Conservation (phyloP, 1,140 invertebrate genomes). For the Aphis craccivora region DNA sequence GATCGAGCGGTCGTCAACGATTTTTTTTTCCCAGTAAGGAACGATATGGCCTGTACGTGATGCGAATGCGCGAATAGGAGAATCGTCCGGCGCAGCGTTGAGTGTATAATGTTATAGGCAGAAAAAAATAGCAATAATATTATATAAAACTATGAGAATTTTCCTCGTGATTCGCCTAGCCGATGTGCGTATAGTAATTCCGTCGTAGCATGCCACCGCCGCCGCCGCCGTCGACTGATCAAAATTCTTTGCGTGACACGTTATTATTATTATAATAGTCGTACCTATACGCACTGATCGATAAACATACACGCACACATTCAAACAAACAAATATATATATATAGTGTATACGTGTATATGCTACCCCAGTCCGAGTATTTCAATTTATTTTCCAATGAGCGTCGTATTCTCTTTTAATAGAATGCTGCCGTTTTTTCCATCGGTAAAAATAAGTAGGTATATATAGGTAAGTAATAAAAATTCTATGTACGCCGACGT, state of each 20-base stretch:
- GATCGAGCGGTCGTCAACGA: not conserved
- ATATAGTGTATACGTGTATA: too few relatives aligned
- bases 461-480: not conserved
- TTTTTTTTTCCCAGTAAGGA: slow-evolving; percentile 49
- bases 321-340: not conserved
- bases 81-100: not conserved
- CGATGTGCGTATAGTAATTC: not conserved
- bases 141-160: slow-evolving; percentile 23
- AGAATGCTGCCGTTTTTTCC: not conserved
- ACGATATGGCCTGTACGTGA: slow-evolving; percentile 41
- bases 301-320: not conserved
- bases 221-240: not conserved
- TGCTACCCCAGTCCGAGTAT: not conserved
- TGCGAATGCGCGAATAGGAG: not conserved
- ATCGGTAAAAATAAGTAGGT: not conserved
- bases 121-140: slow-evolving; percentile 35
- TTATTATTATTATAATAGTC: not conserved
- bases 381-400: slow-evolving; percentile 1
- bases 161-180: slow-evolving; percentile 10
- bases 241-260: slow-evolving; percentile 6
- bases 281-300: not conserved
- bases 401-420: not conserved
- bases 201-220: not conserved
- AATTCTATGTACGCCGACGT: not conserved
- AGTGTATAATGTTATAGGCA: not conserved